Percentiles rank a stretch among this genome's conserved stretches.
phyloP scores from a whole-genome alignment of 2,888 invertebrate species.

The Erannis defoliaria region DNA sequence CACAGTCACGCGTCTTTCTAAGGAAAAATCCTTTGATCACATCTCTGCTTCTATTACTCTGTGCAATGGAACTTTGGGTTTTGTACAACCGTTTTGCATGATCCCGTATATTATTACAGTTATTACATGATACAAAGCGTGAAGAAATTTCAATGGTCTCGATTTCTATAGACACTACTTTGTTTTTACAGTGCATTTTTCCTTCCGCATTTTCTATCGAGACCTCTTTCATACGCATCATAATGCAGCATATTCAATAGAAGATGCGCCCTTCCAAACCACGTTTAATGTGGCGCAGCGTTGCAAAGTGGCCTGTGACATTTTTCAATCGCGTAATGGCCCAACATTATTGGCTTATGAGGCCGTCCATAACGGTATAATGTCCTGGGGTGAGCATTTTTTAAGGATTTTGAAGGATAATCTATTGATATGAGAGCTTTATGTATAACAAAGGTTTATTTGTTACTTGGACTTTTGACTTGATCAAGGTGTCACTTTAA shows the following conservation, averaged over 20 bases:
- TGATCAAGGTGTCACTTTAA: too few relatives aligned
- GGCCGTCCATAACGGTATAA: conserved; percentile 64
- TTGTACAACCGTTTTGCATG: too few relatives aligned
- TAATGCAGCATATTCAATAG: conserved; percentile 55
- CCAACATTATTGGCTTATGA: conserved; percentile 68
- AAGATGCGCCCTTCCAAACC: conserved; percentile 53
- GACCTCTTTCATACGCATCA: conserved; percentile 44
- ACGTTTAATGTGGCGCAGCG: conserved; percentile 66
- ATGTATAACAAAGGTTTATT: background rate
- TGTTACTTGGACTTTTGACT: too few relatives aligned
- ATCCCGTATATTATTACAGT: too few relatives aligned
- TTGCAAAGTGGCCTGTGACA: conserved; percentile 70
- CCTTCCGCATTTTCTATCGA: background rate
- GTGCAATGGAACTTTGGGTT: too few relatives aligned
- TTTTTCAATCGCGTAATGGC: conserved; percentile 74
- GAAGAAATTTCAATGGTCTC: too few relatives aligned
- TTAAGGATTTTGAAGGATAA: conserved; percentile 8
- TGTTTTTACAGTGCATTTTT: background rate
- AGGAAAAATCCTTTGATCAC: too few relatives aligned
- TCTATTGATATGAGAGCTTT: background rate
- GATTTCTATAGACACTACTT: too few relatives aligned
- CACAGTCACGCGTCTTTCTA: too few relatives aligned
- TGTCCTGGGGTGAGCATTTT: conserved; percentile 51
- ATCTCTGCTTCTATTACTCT: too few relatives aligned
- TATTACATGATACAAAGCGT: too few relatives aligned